These are phyloP conservation scores for Zelleria hepariella DNA, from an alignment of 2,888 invertebrate species.

Conservation along the genomic window DNA sequence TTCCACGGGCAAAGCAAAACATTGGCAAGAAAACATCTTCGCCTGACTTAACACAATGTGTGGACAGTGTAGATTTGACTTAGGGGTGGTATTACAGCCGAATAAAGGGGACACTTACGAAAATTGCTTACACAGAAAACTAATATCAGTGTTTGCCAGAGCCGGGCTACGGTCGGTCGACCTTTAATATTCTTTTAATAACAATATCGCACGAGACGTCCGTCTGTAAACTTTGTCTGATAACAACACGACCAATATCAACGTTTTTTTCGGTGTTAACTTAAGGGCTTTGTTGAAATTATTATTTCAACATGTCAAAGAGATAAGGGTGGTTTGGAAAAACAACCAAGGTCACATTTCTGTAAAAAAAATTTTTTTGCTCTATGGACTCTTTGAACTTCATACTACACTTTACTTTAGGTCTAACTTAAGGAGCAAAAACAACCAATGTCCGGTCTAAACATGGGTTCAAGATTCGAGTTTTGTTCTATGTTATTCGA, in stretches of 20 bases:
- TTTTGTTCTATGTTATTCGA: too few relatives aligned
- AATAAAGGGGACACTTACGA: slow-evolving; percentile 66
- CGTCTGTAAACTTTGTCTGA: neutral
- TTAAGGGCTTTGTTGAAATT: neutral
- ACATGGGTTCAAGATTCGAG: too few relatives aligned
- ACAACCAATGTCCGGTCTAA: too few relatives aligned
- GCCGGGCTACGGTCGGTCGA: slow-evolving; percentile 12
- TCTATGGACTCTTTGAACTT: too few relatives aligned
- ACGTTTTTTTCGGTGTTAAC: neutral
- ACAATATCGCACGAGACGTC: neutral
- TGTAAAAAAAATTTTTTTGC: too few relatives aligned
- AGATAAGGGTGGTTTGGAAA: too few relatives aligned
- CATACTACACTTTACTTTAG: too few relatives aligned
- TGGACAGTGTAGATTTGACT: slow-evolving; percentile 12
- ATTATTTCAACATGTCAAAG: too few relatives aligned
- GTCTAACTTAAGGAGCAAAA: too few relatives aligned
- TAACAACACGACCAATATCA: neutral
- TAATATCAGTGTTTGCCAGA: slow-evolving; percentile 69
- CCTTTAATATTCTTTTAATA: neutral
- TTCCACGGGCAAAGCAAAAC: neutral
- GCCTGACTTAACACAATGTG: neutral
- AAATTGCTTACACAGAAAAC: slow-evolving; percentile 71
- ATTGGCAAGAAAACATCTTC: neutral
- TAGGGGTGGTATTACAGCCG: slow-evolving; percentile 41
- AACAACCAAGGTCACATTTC: too few relatives aligned